Evolutionary conservation across 2,888 invertebrate species (phyloP).

Genomic region (Reticulitermes lucifugus): DNA sequence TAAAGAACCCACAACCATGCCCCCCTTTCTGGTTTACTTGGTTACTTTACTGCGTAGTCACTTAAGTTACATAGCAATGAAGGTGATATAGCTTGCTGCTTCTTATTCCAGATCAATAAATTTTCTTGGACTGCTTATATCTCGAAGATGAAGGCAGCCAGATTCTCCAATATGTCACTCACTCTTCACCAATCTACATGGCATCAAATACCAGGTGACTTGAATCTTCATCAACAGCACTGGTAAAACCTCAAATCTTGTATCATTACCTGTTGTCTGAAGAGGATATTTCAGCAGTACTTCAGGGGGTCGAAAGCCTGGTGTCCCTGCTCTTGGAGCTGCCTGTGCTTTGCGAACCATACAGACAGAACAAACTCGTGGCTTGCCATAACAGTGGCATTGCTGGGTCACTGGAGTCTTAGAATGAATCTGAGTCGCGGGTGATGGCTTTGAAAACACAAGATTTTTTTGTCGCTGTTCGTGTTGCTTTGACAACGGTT

Average conservation of each 20-base stretch:
- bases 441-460: conserved; percentile 24
- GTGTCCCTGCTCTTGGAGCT: conserved; percentile 88
- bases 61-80: no score
- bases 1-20: background rate
- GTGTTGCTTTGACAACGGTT: background rate
- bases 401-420: background rate
- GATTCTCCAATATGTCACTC: no score
- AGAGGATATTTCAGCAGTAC: conserved; percentile 81
- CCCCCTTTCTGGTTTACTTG: no score
- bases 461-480: conserved; percentile 3
- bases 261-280: conserved; percentile 76
- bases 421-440: background rate
- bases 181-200: no score
- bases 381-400: conserved; percentile 77
- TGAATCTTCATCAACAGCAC: no score
- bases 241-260: no score
- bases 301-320: conserved; percentile 90
- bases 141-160: no score
- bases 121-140: no score
- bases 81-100: no score
- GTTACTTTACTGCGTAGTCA: no score
- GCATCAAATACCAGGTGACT: conserved; percentile 8
- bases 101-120: no score
- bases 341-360: conserved; percentile 72
- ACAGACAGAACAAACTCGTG: conserved; percentile 77